Evolutionary conservation across 2,113 vertebrate genomes (phyloP).

Genomic region (Larimichthys polyactis): DNA sequence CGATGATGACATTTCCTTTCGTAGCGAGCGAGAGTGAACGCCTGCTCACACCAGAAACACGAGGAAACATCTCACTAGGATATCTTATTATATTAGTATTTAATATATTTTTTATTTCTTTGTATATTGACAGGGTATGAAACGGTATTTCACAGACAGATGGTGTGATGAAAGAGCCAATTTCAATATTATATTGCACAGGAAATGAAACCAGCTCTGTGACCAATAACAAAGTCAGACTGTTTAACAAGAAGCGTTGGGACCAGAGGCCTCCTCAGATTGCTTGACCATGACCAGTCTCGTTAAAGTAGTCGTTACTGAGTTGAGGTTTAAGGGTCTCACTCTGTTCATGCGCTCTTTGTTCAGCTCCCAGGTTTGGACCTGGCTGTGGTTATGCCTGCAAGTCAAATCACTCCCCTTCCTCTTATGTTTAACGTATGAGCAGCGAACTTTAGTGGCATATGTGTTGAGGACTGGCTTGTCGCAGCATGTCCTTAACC

Average conservation of each 20-base stretch:
- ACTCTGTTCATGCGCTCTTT: constrained; percentile 11
- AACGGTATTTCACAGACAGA: not conserved
- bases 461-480: not conserved
- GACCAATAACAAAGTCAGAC: constrained; percentile 18
- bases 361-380: not conserved
- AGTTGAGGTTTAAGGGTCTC: not conserved
- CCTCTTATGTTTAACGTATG: not conserved
- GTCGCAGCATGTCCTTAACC: not conserved
- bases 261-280: not conserved
- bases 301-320: not conserved
- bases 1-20: constrained; percentile 60
- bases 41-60: constrained; percentile 7
- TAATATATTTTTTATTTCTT: not conserved
- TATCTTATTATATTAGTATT: not conserved
- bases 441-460: not conserved
- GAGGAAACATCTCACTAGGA: not conserved
- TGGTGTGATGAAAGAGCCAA: not conserved
- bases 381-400: constrained; percentile 6
- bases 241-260: not conserved
- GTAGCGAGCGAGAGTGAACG: constrained; percentile 1
- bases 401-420: constrained; percentile 9
- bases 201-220: constrained; percentile 1
- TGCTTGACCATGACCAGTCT: not conserved
- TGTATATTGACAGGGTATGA: too few relatives aligned
- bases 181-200: not conserved